These are phyloP conservation scores for Calosoma granatense DNA, from an alignment of 1,140 invertebrate genomes.

Conservation along the genomic window DNA sequence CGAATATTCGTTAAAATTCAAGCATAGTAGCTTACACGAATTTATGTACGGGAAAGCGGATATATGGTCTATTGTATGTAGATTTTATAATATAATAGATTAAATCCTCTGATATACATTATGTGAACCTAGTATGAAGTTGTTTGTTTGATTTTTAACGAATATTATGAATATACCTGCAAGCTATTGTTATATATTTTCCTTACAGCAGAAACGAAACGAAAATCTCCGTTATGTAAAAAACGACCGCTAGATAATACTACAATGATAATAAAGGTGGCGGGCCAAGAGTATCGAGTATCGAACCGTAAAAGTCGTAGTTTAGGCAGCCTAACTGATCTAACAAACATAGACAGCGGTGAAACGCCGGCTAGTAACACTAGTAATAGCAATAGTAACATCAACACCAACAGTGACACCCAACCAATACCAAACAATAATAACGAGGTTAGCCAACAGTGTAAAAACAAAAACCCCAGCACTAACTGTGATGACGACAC, in stretches of 20 bases:
- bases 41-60: no score
- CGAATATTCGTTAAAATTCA: no score
- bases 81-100: no score
- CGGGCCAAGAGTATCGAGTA: constrained; percentile 35
- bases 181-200: no score
- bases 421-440: background rate
- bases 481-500: background rate
- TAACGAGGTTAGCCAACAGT: constrained; percentile 14
- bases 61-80: no score
- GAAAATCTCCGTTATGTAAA: constrained; percentile 20
- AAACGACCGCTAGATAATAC: constrained; percentile 32
- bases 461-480: constrained; percentile 4
- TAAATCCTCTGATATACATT: no score
- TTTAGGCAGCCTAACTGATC: constrained; percentile 30
- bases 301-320: constrained; percentile 30
- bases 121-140: no score
- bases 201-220: constrained; percentile 17
- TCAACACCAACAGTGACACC: background rate
- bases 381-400: background rate
- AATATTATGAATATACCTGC: no score
- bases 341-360: constrained; percentile 22
- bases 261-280: constrained; percentile 37
- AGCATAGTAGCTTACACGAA: no score
- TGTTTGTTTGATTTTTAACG: no score
- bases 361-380: background rate